Evolutionary conservation across 2,888 invertebrate species (phyloP), one percentile per base, ranked within the genome.

Genomic region (Seira musarum): DNA sequence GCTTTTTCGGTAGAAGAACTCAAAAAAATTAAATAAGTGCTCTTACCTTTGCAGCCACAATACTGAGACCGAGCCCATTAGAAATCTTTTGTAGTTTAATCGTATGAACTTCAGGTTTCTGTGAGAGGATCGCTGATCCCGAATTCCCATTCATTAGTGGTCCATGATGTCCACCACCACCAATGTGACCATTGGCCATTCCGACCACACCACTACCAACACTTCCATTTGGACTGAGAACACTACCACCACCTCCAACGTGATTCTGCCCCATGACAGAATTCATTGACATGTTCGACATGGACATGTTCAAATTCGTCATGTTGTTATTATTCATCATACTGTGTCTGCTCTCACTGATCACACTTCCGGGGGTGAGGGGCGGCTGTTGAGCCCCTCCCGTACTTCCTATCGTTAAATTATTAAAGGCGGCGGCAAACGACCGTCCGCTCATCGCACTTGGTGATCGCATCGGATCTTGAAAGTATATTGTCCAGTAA

Each of bases 51-150:
- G 99, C 99, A 10, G 99, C 99, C 2, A 99, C 98, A 87, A 99
- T 99, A 88, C 98, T 98, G 87, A 99, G 92, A 13, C 99, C 99
- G 95, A 99, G 98, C 83, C 99, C 98, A 88, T 95, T 96, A 83
- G 95, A 94, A 88, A 96, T 96, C 90, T 99, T 98, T 88, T 96
- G 94, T 83, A 98, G 92, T 88, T 96, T 93, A 87, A 98, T 95
- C 74, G 94, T 92, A 88, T 95, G 94, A 80, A 96, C 90, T 88
- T 95, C 93, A 13, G 95, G 94, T 87, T 85, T 84, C 60, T 82
- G 81, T 19, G 82, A 57, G 25, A 65, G 65, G 22, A 65, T 75
- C 24, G 61, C 71, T 6, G 71, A 66, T n/a, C n/a, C n/a, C 66
- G 75, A 74, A 19, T 68, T 74, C 25, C 82, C 75, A 65, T 78